phyloP scores from a whole-genome alignment of 2,113 vertebrate genomes.

The human region DNA sequence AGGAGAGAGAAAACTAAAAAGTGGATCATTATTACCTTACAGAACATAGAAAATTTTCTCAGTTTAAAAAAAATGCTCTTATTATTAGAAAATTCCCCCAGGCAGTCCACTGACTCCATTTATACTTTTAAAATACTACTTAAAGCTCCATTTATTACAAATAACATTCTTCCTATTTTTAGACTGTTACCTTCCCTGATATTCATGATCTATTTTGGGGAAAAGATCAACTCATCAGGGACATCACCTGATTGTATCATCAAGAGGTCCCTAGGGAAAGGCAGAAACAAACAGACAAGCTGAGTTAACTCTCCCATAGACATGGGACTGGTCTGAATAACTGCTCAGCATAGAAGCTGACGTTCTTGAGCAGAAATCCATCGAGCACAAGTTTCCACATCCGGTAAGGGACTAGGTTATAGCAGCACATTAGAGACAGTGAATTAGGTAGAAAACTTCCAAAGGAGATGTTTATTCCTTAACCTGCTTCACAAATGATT shows the following conservation, averaged over 20 bases:
- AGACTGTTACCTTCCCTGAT: not conserved
- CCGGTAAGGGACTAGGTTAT: not conserved
- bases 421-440: not conserved
- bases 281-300: not conserved
- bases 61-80: not conserved
- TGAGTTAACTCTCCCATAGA: not conserved
- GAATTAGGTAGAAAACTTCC: not conserved
- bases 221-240: not conserved
- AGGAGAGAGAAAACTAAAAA: not conserved
- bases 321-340: not conserved
- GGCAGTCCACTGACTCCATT: not conserved
- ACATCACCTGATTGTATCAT: not conserved
- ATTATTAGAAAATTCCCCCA: not conserved
- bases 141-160: not conserved
- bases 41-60: not conserved
- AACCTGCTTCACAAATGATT: not conserved
- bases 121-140: not conserved
- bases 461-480: not conserved
- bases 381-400: not conserved
- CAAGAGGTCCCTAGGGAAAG: not conserved
- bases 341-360: rapidly evolving
- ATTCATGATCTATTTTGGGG: not conserved
- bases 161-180: not conserved
- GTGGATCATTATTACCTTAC: not conserved
- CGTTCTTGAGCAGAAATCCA: not conserved